Evolutionary conservation across 64 coral and sea anemone genomes (phyloP).

Genomic region (Catalaphyllia jardinei): DNA sequence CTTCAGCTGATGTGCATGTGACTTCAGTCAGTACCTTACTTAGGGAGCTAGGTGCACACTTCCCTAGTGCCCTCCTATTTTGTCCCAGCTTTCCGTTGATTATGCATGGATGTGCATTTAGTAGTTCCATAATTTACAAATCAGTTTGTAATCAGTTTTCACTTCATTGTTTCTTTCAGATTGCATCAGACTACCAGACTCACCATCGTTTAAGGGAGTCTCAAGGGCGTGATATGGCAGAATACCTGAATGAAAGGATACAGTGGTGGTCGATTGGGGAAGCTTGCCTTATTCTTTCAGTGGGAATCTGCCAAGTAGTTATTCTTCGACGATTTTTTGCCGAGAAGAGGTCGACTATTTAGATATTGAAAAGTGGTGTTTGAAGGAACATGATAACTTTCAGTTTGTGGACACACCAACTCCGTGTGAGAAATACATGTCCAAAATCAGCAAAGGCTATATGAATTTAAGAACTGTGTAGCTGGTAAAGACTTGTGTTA

Average conservation of each 20-base stretch:
- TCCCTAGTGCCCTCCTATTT: too few relatives aligned
- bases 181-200: constrained; percentile 95
- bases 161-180: constrained; percentile 34
- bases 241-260: constrained; percentile 96
- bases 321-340: constrained; percentile 97
- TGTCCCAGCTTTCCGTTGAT: not conserved
- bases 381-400: not conserved
- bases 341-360: constrained; percentile 97
- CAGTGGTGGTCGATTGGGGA: constrained; percentile 97
- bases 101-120: not conserved
- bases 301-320: constrained; percentile 96
- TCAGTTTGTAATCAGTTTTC: not conserved
- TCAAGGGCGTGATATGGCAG: constrained; percentile 87
- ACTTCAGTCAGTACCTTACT: too few relatives aligned
- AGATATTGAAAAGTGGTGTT: not conserved
- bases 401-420: not conserved
- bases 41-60: too few relatives aligned
- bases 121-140: not conserved
- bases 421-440: not conserved
- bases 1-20: too few relatives aligned
- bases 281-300: constrained; percentile 76
- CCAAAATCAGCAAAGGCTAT: not conserved
- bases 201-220: constrained; percentile 89
- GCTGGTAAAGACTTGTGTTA: constrained; percentile 12
- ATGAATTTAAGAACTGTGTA: not conserved